Evolutionary conservation across 2,797 vertebrate species (phyloP), one percentile per base, ranked within the genome.

Genomic region (Sylvilagus floridanus): DNA sequence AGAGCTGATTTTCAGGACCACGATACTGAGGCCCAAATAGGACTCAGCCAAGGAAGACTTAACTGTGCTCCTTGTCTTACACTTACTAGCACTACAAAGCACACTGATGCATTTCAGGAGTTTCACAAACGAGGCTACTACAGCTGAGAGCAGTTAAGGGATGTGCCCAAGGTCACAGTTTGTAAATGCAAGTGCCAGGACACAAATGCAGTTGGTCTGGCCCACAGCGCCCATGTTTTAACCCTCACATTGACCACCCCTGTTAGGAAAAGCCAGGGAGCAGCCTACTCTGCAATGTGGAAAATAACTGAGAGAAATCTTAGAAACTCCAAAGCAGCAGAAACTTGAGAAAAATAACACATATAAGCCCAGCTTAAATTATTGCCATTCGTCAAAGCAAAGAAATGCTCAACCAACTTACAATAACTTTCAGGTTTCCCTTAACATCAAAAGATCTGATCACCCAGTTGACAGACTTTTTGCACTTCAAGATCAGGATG

Each of bases 381-480:
- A 22, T 14, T 83, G 72, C 42, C 71, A 94, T 47, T 84, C 83
- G 92, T 79, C 54, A 86, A 96, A 95, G 97, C 83, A 71, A 73
- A 93, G 82, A 97, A 77, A 90, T 52, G 82, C 0, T 42, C 60
- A 30, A 83, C 42, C 78, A 96, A 98, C 99, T 98, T 98, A 99
- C 99, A 98, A 99, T 98, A 17, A 99, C 98, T 90, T 98, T 97
- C 98, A 99, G 98, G 84, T 97, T 99, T 96, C 99, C 99, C 0
- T 97, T 98, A 91, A 99, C 95, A 60, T 98, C 98, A 65, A 99
- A 99, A 2, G 98, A 98, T 97, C 99, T 99, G 98, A 99, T 98
- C 97, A 99, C 99, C 99, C 99, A 99, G 97, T 99, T 99, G 98
- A 99, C 99, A 28, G 99, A 98, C 97, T 99, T 99, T 89, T 98